Evolutionary conservation across 2,797 vertebrate species (phyloP), one percentile per base, ranked within the genome.

Genomic region (Chromobotia macracanthus): DNA sequence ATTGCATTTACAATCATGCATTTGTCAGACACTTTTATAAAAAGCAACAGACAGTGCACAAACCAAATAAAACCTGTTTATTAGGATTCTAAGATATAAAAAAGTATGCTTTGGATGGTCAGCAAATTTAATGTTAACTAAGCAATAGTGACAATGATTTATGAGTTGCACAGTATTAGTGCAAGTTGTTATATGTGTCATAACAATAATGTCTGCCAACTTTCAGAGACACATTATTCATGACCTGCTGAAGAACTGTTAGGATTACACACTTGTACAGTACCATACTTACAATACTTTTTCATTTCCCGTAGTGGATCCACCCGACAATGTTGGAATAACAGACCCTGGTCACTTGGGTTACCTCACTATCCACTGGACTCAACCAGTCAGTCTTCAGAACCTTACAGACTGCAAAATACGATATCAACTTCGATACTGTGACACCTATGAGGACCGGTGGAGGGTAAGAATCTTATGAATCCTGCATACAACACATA

Each of bases 401-500:
- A 86, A 90, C 19, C n/a, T 72, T 60, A 87, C 85, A 1, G 58
- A 87, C 25, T 93, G 93, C 61, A 69, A 56, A 1, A 16, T 74
- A 18, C 60, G 31, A 11, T 94, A 91, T 80, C 90, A 94, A 21
- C 84, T 94, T 79, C 87, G 91, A 48, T 93, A 91, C 84, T 91
- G 88, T 53, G 66, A 90, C 84, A 82, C 91, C 2, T 90, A 91
- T 80, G 81, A 5, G 1, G 60, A 84, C 44, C 84, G 76, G 1
- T 93, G 91, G 92, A 86, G 9, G 72, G 93, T 94, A 76, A 87
- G 90, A 83, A 44, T 44, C 23, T 16, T 18, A n/a, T 18, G 28
- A 21, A 60, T 5, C 31, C n/a, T 44, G 9, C 18, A 44, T 11
- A 44, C 41, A 44, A 44, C 41, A 44, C 8, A 44, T 10, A 41